Evolutionary conservation across 2,797 vertebrate species (phyloP).

Genomic region (Lacerta viridis): DNA sequence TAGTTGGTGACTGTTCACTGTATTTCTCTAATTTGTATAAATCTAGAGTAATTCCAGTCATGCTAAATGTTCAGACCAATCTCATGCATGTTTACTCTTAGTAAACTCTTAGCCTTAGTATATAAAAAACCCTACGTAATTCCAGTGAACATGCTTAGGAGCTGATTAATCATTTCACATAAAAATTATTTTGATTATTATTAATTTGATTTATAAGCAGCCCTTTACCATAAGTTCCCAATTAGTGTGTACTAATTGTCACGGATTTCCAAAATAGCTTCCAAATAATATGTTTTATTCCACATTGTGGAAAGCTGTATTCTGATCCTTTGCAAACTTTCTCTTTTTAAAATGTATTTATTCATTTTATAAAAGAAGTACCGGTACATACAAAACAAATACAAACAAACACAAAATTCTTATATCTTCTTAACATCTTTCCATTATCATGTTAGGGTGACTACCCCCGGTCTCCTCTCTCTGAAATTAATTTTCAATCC

Average conservation of each 20-base stretch:
- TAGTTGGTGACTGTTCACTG: background rate
- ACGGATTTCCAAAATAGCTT: background rate
- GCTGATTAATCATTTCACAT: background rate
- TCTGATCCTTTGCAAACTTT: background rate
- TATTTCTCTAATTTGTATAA: background rate
- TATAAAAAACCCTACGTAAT: background rate
- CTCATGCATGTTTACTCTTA: slow-evolving; percentile 4
- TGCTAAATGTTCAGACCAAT: background rate
- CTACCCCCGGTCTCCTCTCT: too few relatives aligned
- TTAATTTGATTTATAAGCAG: too few relatives aligned
- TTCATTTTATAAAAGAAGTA: too few relatives aligned
- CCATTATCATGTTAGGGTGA: too few relatives aligned
- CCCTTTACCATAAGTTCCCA: too few relatives aligned
- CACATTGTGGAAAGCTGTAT: background rate
- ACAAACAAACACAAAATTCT: too few relatives aligned
- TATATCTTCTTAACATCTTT: too few relatives aligned
- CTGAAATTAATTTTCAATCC: too few relatives aligned
- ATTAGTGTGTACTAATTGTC: background rate
- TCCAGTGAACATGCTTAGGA: background rate
- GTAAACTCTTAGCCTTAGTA: background rate
- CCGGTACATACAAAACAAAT: too few relatives aligned
- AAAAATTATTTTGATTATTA: background rate
- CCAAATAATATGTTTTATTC: background rate
- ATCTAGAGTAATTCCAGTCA: background rate
- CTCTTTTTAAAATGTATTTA: too few relatives aligned